phyloP scores from a whole-genome alignment of 2,888 invertebrate genomes.

The Nomada ferruginata region DNA sequence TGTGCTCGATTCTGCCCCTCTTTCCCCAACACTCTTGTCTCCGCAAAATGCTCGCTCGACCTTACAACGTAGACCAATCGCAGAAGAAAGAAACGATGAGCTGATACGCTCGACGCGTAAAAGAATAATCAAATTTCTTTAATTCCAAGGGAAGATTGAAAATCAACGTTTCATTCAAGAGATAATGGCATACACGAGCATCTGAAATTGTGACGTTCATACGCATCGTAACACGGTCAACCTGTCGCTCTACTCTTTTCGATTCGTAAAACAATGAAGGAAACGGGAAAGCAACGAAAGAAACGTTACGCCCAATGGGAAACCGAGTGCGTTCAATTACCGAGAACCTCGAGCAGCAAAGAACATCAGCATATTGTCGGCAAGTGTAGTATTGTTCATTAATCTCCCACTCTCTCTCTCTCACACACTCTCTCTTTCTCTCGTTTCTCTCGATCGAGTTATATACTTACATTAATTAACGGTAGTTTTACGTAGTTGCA shows the following conservation, averaged over 20 bases:
- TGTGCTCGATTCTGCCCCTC: constrained; percentile 1
- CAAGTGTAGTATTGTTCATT: not conserved
- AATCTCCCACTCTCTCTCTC: constrained; percentile 1
- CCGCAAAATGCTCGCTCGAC: not conserved
- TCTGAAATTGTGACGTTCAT: constrained; percentile 31
- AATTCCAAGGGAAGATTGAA: not conserved
- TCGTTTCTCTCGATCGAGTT: not conserved
- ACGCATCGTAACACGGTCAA: constrained; percentile 42
- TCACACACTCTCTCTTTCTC: constrained; percentile 5
- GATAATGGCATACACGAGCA: constrained; percentile 1
- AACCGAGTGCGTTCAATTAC: constrained; percentile 39
- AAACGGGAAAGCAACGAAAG: not conserved
- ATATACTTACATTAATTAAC: constrained; percentile 31
- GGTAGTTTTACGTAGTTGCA: constrained; percentile 36
- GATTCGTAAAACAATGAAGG: not conserved
- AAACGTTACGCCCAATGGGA: constrained; percentile 28
- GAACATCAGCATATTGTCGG: constrained; percentile 40
- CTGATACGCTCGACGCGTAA: not conserved
- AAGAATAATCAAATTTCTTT: not conserved
- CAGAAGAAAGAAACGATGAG: too few species aligned
- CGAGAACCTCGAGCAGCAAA: constrained; percentile 56
- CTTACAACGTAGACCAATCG: not conserved
- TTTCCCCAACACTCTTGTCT: constrained; percentile 1
- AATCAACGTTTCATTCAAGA: not conserved
- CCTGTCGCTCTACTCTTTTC: not conserved